phyloP scores from a whole-genome alignment of 2,797 vertebrate species.

The Novumbra hubbsi region DNA sequence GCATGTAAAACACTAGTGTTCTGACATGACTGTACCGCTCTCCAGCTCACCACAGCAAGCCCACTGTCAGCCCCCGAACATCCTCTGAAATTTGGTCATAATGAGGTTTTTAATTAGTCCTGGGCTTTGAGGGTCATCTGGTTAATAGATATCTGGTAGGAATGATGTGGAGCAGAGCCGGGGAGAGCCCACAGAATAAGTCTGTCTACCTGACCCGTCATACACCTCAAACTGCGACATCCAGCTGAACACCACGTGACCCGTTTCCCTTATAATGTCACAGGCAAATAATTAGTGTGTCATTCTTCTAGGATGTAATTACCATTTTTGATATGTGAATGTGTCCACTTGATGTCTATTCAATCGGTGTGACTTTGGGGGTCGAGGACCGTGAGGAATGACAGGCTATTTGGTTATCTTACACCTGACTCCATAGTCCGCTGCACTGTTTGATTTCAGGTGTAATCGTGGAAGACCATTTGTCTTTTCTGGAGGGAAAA shows the following conservation, averaged over 20 bases:
- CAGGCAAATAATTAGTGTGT: not conserved
- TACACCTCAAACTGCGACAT: not conserved
- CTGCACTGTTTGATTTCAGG: not conserved
- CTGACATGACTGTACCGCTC: not conserved
- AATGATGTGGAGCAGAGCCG: not conserved
- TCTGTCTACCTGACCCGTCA: not conserved
- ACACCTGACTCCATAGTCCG: not conserved
- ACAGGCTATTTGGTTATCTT: not conserved
- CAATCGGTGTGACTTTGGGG: not conserved
- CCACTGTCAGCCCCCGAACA: not conserved
- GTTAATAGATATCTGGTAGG: not conserved
- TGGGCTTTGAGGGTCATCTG: not conserved
- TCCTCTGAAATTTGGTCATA: not conserved
- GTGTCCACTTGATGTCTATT: not conserved
- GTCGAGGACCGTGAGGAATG: not conserved
- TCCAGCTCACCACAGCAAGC: not conserved
- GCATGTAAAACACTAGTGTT: not conserved
- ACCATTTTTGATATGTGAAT: not conserved
- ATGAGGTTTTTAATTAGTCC: conserved; percentile 2
- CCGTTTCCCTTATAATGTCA: not conserved
- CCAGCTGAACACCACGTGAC: not conserved
- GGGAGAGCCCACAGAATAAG: not conserved
- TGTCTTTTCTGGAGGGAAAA: not conserved
- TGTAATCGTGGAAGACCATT: not conserved
- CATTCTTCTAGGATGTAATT: not conserved